Evolutionary conservation across 2,797 vertebrate species (phyloP), one percentile per base, ranked within the genome.

Genomic region (Sebastes miniatus): DNA sequence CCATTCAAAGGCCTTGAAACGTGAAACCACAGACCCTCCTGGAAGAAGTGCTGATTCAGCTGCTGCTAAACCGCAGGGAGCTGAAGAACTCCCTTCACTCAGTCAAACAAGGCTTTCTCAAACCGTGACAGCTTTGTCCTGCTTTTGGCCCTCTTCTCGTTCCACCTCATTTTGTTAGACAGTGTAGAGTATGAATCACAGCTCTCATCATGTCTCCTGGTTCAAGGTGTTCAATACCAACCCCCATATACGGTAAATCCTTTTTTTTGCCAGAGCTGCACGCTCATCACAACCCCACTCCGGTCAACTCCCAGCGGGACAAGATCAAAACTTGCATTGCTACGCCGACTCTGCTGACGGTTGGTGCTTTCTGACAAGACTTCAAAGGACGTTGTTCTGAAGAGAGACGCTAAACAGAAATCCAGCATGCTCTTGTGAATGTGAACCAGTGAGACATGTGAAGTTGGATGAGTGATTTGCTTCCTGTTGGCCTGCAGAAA

Each of bases 31-130:
- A 56, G 58, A 78, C 39, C 70, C 47, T 83, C 57, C 54, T 56
- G 22, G 27, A 71, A 65, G 67, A 91, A 84, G 31, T 22, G 85
- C 88, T 88, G 88, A 93, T 74, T 91, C 91, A 88, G 86, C 79
- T 1, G 5, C 39, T 72, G 73, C 56, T 58, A 57, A 61, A 82
- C 75, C 14, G 1, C 69, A 62, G 81, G 52, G 74, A 80, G 86
- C 77, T 72, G 7, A 75, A 78, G 77, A 73, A 3, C 78, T 75
- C 50, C n/a, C 61, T 22, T 36, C 59, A 58, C 62, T 73, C 18
- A 14, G 79, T 82, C 80, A 70, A 73, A 86, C 57, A 54, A 70
- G 16, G 12, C 68, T 71, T 69, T 74, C 52, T 83, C 57, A 84
- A n/a, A 79, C 68, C 6, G 3, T 69, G 81, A 81, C 82, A 74